Base-by-base conservation (phyloP, 2,113 vertebrate genomes). In the Quiscalus mexicanus region DNA sequence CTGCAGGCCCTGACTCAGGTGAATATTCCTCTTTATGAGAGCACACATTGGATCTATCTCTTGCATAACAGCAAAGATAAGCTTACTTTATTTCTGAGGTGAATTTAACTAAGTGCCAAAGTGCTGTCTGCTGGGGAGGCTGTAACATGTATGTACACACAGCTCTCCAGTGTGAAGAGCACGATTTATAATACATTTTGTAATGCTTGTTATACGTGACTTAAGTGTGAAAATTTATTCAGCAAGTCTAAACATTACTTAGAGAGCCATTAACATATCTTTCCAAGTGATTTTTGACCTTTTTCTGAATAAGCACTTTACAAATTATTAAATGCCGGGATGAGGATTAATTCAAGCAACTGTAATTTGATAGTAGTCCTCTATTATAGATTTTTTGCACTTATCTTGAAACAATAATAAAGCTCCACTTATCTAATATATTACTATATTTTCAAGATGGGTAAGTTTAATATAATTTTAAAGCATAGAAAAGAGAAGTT, bases 261-360 rank as follows among this genome's bases (percentile, higher is more conserved):
- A 95, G 91, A 97, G 93, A 92, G 77, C 93, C 91, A 96, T 98
- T 98, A 97, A 93, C 92, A 55, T 95, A 87, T 94, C 87, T 95
- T 95, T 86, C 65, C 84, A 96, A 97, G 97, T 96, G 93, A 95
- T 98, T 94, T 98, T 98, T 98, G 95, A 98, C 97, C 97, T 98
- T 98, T 96, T 94, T 60, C 82, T 96, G 89, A 97, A 97, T 70
- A 96, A 95, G 95, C 95, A 86, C 89, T 98, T 97, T 95, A 82
- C 85, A 95, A 93, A 95, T 93, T 94, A 93, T 96, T 76, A 97
- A 98, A 97, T 96, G 94, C 87, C 95, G 95, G 90, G 67, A 87
- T 77, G 87, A 96, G 96, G 92, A 96, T 96, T 96, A 97, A 93
- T 97, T 97, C 89, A 95, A 84, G 91, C 84, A 77, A 93, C 83